Evolutionary conservation across 2,113 vertebrate genomes (phyloP).

Genomic region (Delphinus delphis): DNA sequence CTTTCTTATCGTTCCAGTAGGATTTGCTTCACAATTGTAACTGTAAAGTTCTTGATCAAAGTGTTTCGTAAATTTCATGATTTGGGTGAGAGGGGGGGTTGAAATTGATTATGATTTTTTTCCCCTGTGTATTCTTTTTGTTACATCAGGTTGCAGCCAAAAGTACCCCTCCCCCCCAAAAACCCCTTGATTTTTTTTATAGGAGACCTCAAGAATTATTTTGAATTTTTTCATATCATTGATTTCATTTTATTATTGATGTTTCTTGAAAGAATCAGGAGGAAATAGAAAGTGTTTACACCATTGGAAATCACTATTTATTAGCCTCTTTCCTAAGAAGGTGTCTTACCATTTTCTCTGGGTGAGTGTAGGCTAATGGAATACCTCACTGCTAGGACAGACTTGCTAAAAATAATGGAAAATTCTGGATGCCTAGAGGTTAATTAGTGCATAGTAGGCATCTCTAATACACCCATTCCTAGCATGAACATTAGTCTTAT

Average conservation of each 20-base stretch:
- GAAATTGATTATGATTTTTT: neutral
- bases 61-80: neutral
- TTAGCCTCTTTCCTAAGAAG: neutral
- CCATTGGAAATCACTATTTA: neutral
- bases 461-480: neutral
- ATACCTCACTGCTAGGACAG: neutral
- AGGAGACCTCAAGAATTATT: neutral
- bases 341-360: neutral
- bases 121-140: neutral
- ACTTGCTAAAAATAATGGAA: neutral
- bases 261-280: neutral
- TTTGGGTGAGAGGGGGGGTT: neutral
- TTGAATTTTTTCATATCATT: neutral
- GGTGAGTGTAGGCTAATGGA: neutral
- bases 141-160: neutral
- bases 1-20: neutral
- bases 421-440: neutral
- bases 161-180: neutral
- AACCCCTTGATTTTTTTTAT: conserved; percentile 25
- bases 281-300: neutral
- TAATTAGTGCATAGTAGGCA: neutral
- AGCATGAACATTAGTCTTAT: neutral
- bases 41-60: neutral
- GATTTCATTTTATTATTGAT: neutral
- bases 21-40: neutral